Conservation (phyloP, 1,140 invertebrate genomes). For the Scaptomyza graminum region DNA sequence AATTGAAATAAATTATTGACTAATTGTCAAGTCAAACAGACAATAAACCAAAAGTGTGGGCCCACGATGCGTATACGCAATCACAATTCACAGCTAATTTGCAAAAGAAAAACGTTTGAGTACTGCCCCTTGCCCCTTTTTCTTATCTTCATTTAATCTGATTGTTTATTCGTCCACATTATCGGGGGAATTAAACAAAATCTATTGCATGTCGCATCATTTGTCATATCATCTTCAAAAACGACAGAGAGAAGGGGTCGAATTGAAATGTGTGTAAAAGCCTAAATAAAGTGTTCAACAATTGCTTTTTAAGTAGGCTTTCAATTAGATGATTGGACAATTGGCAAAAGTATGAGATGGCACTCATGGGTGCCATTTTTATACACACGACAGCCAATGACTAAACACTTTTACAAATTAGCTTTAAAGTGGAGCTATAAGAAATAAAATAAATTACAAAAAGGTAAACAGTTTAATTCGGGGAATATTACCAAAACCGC, state of each 20-base stretch:
- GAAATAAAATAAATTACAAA: neutral
- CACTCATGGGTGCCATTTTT: slow-evolving; percentile 12
- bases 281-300: slow-evolving; percentile 32
- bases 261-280: slow-evolving; percentile 2
- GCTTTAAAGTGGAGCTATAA: neutral
- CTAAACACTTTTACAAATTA: slow-evolving; percentile 13
- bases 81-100: slow-evolving; percentile 67
- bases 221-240: slow-evolving; percentile 10
- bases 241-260: slow-evolving; percentile 12
- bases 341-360: neutral
- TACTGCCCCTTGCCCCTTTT: neutral
- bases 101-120: slow-evolving; percentile 44
- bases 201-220: slow-evolving; percentile 52
- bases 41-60: slow-evolving; percentile 35
- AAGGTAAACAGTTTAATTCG: no score
- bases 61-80: slow-evolving; percentile 53
- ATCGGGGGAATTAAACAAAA: slow-evolving; percentile 50
- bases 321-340: slow-evolving; percentile 34
- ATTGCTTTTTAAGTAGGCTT: slow-evolving; percentile 31
- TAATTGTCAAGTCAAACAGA: slow-evolving; percentile 75
- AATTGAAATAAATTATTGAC: slow-evolving; percentile 82
- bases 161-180: slow-evolving; percentile 61
- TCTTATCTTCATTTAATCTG: slow-evolving; percentile 65
- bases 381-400: slow-evolving; percentile 16
- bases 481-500: neutral